phyloP scores from a whole-genome alignment of 2,888 invertebrate species.

The Sarcophaga rosellei region DNA sequence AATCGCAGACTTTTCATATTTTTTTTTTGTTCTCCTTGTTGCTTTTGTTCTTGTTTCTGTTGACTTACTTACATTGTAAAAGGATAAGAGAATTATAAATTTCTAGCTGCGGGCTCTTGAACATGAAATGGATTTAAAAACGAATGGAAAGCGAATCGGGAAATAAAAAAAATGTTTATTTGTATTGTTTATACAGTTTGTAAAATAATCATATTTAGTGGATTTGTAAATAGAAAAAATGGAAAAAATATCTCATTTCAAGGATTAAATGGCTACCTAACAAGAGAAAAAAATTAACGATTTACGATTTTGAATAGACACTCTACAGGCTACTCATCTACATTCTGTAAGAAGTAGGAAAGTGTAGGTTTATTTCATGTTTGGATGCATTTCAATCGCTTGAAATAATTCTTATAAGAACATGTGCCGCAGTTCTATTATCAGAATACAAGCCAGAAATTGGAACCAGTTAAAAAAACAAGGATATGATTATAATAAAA shows the following conservation, averaged over 20 bases:
- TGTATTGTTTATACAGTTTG: slow-evolving; percentile 42
- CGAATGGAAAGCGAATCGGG: neutral
- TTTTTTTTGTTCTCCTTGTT: slow-evolving; percentile 21
- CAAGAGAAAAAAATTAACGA: neutral
- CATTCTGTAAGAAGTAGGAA: too few relatives aligned
- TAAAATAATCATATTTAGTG: slow-evolving; percentile 60
- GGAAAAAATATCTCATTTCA: slow-evolving; percentile 13
- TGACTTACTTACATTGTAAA: slow-evolving; percentile 59
- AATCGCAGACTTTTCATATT: slow-evolving; percentile 60
- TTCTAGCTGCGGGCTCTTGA: slow-evolving; percentile 55
- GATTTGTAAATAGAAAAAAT: slow-evolving; percentile 20
- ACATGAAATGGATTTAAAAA: slow-evolving; percentile 61
- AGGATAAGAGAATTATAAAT: slow-evolving; percentile 66
- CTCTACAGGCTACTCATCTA: neutral
- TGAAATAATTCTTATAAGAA: too few relatives aligned
- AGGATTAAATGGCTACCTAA: neutral
- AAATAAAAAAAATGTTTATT: slow-evolving; percentile 1
- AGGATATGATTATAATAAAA: too few relatives aligned
- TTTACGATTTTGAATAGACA: neutral
- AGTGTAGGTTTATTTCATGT: too few relatives aligned
- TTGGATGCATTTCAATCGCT: too few relatives aligned
- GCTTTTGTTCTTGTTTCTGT: slow-evolving; percentile 37
- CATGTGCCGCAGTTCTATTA: too few relatives aligned
- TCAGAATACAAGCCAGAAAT: too few relatives aligned
- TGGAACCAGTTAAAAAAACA: too few relatives aligned